phyloP scores from a whole-genome alignment of 2,797 vertebrate species.

The Lacerta viridis region DNA sequence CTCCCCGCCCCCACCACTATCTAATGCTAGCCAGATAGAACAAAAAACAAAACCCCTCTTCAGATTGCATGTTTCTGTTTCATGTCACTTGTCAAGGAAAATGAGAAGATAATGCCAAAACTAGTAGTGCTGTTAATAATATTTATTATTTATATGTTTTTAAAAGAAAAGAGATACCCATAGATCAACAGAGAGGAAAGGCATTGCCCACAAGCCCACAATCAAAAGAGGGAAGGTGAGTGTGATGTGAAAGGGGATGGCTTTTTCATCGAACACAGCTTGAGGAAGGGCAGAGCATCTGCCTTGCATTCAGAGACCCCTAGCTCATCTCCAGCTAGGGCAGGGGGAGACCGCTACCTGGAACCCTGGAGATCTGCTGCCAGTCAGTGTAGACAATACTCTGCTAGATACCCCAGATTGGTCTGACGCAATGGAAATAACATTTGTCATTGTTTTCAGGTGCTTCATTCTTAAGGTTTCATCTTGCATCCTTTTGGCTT shows the following conservation, averaged over 20 bases:
- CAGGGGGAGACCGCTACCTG: too few species aligned
- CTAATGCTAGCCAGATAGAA: not conserved
- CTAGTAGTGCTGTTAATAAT: not conserved
- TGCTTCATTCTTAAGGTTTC: constrained; percentile 17
- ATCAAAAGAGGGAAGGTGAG: not conserved
- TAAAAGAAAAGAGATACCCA: not conserved
- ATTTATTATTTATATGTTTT: not conserved
- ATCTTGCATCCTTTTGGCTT: constrained; percentile 13
- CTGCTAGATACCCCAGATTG: too few species aligned
- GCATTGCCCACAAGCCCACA: not conserved
- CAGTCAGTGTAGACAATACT: too few species aligned
- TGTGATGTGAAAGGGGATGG: not conserved
- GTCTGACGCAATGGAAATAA: not conserved
- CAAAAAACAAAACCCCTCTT: too few species aligned
- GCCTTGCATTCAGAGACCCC: too few species aligned
- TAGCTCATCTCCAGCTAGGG: too few species aligned
- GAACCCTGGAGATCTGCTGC: too few species aligned
- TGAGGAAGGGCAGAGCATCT: too few species aligned
- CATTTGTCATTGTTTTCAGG: constrained; percentile 5
- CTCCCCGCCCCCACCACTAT: not conserved
- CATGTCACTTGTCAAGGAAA: not conserved
- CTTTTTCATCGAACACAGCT: not conserved
- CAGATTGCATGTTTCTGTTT: not conserved
- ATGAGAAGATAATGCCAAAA: not conserved
- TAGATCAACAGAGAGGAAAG: not conserved